Percentiles rank a stretch among this genome's conserved stretches.
Evolutionary conservation across 2,113 vertebrate species (phyloP).

Genomic region (Pygathrix nemaeus): DNA sequence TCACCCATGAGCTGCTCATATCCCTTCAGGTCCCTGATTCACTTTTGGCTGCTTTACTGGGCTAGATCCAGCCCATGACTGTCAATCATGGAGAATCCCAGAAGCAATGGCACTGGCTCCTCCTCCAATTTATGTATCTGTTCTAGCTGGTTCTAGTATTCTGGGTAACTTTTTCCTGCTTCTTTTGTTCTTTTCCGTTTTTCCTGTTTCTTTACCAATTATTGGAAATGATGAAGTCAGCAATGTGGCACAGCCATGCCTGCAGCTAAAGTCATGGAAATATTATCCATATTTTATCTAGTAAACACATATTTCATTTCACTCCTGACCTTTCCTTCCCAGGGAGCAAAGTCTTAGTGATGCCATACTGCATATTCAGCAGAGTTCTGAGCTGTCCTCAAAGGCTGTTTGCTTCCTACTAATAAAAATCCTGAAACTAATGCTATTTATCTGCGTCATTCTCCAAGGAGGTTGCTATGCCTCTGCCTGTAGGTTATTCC

Average conservation of each 20-base stretch:
- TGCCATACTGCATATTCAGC: background rate
- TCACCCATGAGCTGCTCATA: background rate
- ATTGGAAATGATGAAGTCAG: background rate
- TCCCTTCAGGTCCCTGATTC: background rate
- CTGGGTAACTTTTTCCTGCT: background rate
- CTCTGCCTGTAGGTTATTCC: background rate
- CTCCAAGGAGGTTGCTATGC: background rate
- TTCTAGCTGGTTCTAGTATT: background rate
- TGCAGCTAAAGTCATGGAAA: background rate
- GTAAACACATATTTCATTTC: slow-evolving; percentile 27
- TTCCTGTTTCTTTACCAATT: background rate
- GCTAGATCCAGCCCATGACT: background rate
- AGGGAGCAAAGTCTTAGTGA: background rate
- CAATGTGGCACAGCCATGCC: background rate
- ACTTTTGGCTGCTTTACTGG: background rate
- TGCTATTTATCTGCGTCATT: background rate
- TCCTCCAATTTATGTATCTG: background rate
- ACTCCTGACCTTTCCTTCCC: background rate
- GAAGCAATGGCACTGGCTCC: background rate
- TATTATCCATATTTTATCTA: background rate
- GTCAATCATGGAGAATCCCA: background rate
- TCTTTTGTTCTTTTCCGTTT: background rate
- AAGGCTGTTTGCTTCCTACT: background rate
- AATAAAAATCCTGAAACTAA: background rate
- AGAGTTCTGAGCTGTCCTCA: background rate